These are phyloP conservation scores for Pseudomugil tenellus DNA, from an alignment of 2,797 vertebrate genomes.

Conservation along the genomic window DNA sequence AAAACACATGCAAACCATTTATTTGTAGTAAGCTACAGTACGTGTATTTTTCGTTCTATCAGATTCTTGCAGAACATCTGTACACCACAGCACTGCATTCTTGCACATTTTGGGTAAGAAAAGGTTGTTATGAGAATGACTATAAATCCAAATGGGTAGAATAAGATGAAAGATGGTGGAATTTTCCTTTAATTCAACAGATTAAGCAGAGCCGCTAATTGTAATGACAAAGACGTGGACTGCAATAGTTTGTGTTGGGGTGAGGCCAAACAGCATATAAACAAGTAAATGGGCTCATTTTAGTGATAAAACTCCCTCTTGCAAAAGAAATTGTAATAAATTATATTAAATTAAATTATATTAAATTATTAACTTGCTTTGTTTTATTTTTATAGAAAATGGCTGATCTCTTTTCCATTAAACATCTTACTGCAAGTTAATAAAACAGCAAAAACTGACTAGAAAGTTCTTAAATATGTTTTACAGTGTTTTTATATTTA, in stretches of 20 bases:
- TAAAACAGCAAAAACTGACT: conserved; percentile 56
- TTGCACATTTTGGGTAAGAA: not conserved
- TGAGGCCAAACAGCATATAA: conserved; percentile 4
- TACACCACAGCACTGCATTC: not conserved
- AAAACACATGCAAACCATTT: no score
- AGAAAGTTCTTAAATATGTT: not conserved
- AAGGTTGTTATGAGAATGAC: not conserved
- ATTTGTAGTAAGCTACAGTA: no score
- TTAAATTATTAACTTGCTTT: conserved; percentile 68
- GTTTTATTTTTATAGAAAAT: conserved; percentile 86
- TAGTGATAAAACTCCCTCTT: not conserved
- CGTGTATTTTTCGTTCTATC: not conserved
- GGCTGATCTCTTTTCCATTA: conserved; percentile 68
- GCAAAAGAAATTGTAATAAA: conserved; percentile 21
- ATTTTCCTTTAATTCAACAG: not conserved
- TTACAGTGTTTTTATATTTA: not conserved
- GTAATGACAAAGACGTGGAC: not conserved
- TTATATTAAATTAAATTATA: no score
- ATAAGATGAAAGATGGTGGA: not conserved
- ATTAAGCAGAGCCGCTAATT: not conserved
- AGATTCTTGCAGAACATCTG: not conserved
- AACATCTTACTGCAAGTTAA: conserved; percentile 63
- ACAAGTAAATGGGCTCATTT: not conserved
- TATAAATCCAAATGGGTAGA: not conserved
- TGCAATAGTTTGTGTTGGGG: not conserved